A percentile compares a stretch with the other conserved stretches of the same genome.
Evolutionary conservation across 2,888 invertebrate genomes (phyloP).

Genomic region (Argynnis bischoffii): DNA sequence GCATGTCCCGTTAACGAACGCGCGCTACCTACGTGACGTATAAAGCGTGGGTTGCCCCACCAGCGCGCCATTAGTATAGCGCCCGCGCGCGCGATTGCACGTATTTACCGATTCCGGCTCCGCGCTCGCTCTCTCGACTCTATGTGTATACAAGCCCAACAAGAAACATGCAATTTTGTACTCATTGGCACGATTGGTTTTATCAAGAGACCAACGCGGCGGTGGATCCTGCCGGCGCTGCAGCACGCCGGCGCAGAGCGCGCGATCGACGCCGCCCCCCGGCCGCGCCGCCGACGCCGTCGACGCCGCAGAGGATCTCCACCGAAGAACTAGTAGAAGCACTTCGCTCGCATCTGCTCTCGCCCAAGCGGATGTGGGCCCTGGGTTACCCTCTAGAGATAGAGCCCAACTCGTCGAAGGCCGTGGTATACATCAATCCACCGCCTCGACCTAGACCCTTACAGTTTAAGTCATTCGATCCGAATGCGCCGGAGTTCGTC

Average conservation of each 20-base stretch:
- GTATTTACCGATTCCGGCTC: constrained; percentile 67
- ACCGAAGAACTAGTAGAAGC: constrained; percentile 81
- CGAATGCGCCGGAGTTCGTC: constrained; percentile 86
- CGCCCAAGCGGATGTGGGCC: constrained; percentile 83
- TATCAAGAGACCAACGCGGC: constrained; percentile 76
- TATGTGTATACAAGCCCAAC: constrained; percentile 76
- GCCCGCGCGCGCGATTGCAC: constrained; percentile 79
- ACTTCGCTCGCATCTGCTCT: constrained; percentile 84
- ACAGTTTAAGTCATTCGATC: constrained; percentile 79
- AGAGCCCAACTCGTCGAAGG: constrained; percentile 82
- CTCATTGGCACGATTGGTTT: constrained; percentile 75
- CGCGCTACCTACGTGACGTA: constrained; percentile 77
- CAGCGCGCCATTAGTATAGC: constrained; percentile 77
- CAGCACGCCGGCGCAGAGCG: constrained; percentile 72
- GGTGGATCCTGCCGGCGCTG: constrained; percentile 69
- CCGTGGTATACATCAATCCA: constrained; percentile 84
- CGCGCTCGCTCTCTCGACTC: constrained; percentile 76
- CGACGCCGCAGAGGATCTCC: constrained; percentile 76
- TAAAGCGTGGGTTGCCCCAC: constrained; percentile 78
- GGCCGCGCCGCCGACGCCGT: constrained; percentile 62
- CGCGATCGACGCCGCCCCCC: constrained; percentile 75
- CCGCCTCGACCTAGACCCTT: constrained; percentile 71
- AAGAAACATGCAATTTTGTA: constrained; percentile 76
- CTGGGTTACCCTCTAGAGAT: constrained; percentile 89
- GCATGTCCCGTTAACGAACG: constrained; percentile 78